Percentiles rank a stretch among this genome's conserved stretches.
phyloP scores from a whole-genome alignment of 2,888 invertebrate species.

The Timema cristinae region DNA sequence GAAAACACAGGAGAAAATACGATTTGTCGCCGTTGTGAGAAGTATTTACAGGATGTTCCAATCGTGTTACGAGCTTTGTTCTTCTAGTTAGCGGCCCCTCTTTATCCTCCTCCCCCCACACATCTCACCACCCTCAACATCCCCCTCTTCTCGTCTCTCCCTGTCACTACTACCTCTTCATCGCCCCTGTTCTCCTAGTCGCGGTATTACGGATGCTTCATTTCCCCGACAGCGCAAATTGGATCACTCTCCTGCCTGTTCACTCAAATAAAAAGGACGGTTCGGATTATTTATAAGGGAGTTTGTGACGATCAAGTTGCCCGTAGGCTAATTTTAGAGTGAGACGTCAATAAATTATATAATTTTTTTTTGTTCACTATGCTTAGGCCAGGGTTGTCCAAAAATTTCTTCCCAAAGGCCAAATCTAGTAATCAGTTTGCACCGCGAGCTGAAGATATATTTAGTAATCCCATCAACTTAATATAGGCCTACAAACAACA shows the following conservation, averaged over 20 bases:
- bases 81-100: slow-evolving; percentile 7
- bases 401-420: too few species aligned
- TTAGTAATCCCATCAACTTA: too few species aligned
- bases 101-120: neutral
- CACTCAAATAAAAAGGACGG: slow-evolving; percentile 11
- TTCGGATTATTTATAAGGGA: slow-evolving; percentile 9
- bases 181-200: neutral
- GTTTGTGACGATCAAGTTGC: slow-evolving; percentile 14
- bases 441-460: too few species aligned
- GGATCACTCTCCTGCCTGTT: neutral
- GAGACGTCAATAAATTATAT: too few species aligned
- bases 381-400: too few species aligned
- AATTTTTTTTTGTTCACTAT: too few species aligned
- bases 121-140: slow-evolving; percentile 24
- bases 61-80: slow-evolving; percentile 15
- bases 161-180: slow-evolving; percentile 17
- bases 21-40: slow-evolving; percentile 15
- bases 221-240: slow-evolving; percentile 2
- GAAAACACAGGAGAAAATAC: neutral
- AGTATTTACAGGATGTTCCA: slow-evolving; percentile 15
- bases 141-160: slow-evolving; percentile 26
- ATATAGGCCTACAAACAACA: too few species aligned
- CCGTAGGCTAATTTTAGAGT: neutral
- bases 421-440: too few species aligned
- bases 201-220: slow-evolving; percentile 6